Evolutionary conservation across 2,797 vertebrate genomes (phyloP).

Genomic region (Linurgus olivaceus): DNA sequence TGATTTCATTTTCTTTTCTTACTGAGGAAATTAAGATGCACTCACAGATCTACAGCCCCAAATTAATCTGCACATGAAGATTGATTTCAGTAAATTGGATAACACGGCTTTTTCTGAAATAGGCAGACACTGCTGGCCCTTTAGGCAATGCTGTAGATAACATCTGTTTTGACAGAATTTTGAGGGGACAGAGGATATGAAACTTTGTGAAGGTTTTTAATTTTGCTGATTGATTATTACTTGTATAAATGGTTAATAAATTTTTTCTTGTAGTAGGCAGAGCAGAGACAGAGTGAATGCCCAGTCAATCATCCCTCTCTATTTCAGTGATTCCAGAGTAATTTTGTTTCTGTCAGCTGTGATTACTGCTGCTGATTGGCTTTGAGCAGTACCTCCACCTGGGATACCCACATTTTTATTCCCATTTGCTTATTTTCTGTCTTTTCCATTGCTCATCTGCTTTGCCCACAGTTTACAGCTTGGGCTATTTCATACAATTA

Average conservation of each 20-base stretch:
- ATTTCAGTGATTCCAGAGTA: background rate
- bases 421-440: background rate
- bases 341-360: background rate
- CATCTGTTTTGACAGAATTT: background rate
- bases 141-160: background rate
- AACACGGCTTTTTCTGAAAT: background rate
- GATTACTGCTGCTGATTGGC: background rate
- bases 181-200: background rate
- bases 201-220: background rate
- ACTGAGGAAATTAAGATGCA: background rate
- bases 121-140: background rate
- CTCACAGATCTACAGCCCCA: background rate
- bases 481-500: background rate
- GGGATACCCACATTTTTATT: background rate
- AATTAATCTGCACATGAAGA: slow-evolving; percentile 26
- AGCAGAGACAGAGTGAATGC: background rate
- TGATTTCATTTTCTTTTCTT: slow-evolving; percentile 6
- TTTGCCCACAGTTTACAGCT: background rate
- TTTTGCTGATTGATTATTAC: background rate
- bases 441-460: background rate
- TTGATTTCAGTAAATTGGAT: slow-evolving; percentile 14
- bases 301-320: background rate
- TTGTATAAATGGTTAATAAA: background rate
- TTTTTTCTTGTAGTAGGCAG: background rate
- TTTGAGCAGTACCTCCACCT: background rate